These are phyloP conservation scores for Diaprepes abbreviatus DNA, from an alignment of 2,888 invertebrate genomes.

Conservation along the genomic window DNA sequence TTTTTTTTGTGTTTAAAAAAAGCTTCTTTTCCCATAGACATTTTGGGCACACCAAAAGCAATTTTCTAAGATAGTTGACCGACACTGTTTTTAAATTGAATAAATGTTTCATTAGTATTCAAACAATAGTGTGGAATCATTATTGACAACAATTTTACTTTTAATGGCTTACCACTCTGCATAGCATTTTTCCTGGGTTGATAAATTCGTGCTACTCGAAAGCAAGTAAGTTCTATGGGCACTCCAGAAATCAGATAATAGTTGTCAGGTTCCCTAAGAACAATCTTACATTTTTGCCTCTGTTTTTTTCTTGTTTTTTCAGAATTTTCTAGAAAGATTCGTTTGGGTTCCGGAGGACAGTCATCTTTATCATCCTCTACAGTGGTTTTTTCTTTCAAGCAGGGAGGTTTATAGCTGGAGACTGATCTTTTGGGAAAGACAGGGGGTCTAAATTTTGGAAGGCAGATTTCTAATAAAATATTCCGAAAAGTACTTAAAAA, in stretches of 20 bases:
- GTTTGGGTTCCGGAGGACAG: slow-evolving; percentile 13
- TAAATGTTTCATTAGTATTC: no score
- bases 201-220: slow-evolving; percentile 54
- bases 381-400: neutral
- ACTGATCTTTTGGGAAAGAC: neutral
- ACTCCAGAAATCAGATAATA: slow-evolving; percentile 35
- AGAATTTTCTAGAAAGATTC: slow-evolving; percentile 13
- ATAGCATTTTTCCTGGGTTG: slow-evolving; percentile 57
- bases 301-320: slow-evolving; percentile 23
- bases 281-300: slow-evolving; percentile 37
- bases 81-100: no score
- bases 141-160: no score
- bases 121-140: no score
- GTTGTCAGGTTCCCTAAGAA: slow-evolving; percentile 33
- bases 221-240: slow-evolving; percentile 30
- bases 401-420: neutral
- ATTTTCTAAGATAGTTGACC: no score
- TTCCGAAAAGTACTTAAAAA: neutral
- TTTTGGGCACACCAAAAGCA: no score
- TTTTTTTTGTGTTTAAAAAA: no score
- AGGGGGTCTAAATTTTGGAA: neutral
- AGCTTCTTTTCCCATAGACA: no score
- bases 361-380: neutral
- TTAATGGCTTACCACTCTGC: slow-evolving; percentile 58
- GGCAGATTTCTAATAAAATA: neutral